Evolutionary conservation across 2,113 vertebrate species (phyloP).

Genomic region (Brachyhypopomus occidentalis): DNA sequence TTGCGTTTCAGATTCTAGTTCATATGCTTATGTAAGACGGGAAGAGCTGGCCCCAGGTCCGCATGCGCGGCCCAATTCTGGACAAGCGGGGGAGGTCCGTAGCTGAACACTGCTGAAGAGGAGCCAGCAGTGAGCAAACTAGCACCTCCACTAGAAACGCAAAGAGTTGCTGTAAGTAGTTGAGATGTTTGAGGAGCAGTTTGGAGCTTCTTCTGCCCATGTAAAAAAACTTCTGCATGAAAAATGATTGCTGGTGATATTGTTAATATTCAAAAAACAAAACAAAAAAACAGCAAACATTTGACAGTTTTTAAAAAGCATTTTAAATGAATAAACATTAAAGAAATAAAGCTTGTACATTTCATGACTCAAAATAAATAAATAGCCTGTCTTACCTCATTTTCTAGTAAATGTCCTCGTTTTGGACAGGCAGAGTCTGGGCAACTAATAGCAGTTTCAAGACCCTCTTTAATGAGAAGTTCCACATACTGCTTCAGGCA

Average conservation of each 20-base stretch:
- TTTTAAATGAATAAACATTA: not conserved
- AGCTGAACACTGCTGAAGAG: not conserved
- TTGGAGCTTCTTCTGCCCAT: not conserved
- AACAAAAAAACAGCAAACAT: not conserved
- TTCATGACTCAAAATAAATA: not conserved
- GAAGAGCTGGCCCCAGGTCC: not conserved
- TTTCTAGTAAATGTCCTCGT: conserved; percentile 91
- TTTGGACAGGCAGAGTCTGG: conserved; percentile 96
- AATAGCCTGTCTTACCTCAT: conserved; percentile 77
- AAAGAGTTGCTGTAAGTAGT: not conserved
- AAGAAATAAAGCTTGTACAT: not conserved
- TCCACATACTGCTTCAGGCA: conserved; percentile 99
- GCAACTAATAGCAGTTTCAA: conserved; percentile 96
- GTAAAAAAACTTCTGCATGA: not conserved
- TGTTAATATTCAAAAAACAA: not conserved
- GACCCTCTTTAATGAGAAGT: conserved; percentile 96
- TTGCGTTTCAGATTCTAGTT: not conserved
- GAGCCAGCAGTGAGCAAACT: not conserved
- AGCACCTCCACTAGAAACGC: not conserved
- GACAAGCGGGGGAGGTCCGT: not conserved
- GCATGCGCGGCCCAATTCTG: not conserved
- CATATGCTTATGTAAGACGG: too few relatives aligned
- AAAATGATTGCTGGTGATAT: not conserved
- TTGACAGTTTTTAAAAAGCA: not conserved
- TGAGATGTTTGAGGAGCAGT: not conserved